Conservation (phyloP, 1,140 invertebrate species). For the Pseudachorutes palmiensis region DNA sequence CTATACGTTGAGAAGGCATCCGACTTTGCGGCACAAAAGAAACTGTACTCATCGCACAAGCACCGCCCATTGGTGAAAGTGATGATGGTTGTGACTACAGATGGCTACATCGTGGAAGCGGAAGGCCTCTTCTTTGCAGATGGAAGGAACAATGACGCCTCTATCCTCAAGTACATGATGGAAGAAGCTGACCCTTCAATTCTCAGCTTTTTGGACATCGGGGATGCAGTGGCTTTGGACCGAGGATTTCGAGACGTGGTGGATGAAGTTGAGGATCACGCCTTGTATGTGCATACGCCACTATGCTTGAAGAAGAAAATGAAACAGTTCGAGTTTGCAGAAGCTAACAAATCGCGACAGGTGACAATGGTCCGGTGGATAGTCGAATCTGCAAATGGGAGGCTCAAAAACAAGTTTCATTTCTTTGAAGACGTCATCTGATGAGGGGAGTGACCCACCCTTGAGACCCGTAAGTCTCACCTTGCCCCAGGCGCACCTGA, state of each 20-base stretch:
- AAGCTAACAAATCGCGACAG: slow-evolving; percentile 7
- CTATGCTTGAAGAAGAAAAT: too few species aligned
- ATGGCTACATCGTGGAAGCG: slow-evolving; percentile 14
- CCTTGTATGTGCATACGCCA: too few species aligned
- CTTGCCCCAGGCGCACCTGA: too few species aligned
- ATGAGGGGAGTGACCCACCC: too few species aligned
- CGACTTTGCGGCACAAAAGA: slow-evolving; percentile 10
- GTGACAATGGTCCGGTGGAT: slow-evolving; percentile 20
- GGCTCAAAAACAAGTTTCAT: slow-evolving; percentile 17
- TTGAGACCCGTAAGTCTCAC: too few species aligned
- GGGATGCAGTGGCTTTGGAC: slow-evolving; percentile 39
- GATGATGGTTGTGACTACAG: slow-evolving; percentile 12
- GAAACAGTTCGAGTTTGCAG: slow-evolving; percentile 9
- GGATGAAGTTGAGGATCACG: slow-evolving; percentile 30
- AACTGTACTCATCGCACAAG: slow-evolving; percentile 16
- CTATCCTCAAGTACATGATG: not conserved
- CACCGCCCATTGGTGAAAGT: slow-evolving; percentile 5
- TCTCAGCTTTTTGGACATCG: not conserved
- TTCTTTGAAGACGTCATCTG: slow-evolving; percentile 7
- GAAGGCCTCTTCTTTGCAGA: not conserved
- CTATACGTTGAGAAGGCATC: slow-evolving; percentile 10
- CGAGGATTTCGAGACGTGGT: slow-evolving; percentile 40
- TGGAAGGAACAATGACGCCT: slow-evolving; percentile 19
- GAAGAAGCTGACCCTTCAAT: not conserved
- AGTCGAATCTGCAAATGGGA: slow-evolving; percentile 20